Conservation (phyloP, 37 sponge, comb jelly and placozoan genomes). For the Ianthella basta region DNA sequence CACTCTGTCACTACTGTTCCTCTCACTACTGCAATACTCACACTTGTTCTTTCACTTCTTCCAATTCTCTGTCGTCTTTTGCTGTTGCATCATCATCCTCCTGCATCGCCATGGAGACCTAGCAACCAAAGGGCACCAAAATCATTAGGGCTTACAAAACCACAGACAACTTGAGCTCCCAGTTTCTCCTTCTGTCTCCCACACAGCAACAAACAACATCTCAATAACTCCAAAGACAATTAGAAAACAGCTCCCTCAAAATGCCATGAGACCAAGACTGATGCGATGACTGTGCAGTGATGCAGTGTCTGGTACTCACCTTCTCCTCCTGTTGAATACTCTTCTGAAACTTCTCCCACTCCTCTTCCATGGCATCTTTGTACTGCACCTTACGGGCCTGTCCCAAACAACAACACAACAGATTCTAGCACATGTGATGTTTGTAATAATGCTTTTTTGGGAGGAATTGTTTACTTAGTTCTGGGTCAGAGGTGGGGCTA, state of each 20-base stretch:
- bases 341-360: constrained; percentile 94
- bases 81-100: not conserved
- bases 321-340: constrained; percentile 78
- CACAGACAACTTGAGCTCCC: no score
- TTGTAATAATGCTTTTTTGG: not conserved
- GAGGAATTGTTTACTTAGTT: no score
- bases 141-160: no score
- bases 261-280: no score
- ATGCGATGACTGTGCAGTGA: no score
- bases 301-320: constrained; percentile 33
- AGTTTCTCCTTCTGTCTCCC: no score
- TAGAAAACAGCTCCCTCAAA: no score
- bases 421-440: not conserved
- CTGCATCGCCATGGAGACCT: constrained; percentile 8
- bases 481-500: no score
- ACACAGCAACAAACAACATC: no score
- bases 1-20: constrained; percentile 49
- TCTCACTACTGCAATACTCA: constrained; percentile 5
- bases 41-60: constrained; percentile 26
- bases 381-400: constrained; percentile 82
- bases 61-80: constrained; percentile 31
- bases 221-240: no score
- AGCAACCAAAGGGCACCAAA: no score
- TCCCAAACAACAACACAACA: not conserved
- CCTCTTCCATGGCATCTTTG: constrained; percentile 70